Base-by-base conservation (phyloP, 2,888 invertebrate genomes). In the Bugula neritina region DNA sequence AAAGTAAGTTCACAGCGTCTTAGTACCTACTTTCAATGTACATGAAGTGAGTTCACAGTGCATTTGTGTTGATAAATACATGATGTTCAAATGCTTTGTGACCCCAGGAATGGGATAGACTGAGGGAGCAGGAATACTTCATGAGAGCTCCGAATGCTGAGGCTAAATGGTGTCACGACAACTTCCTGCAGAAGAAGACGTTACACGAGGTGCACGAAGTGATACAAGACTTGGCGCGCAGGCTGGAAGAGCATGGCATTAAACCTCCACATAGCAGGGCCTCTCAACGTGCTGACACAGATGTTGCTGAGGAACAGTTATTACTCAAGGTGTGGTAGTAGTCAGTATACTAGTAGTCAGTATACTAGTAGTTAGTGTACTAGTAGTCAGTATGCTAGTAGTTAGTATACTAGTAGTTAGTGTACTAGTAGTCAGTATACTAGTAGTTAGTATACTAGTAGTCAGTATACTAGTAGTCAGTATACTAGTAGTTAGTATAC, bases 171-270 rank as follows among this genome's bases (percentile, higher is more conserved):
- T 70, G 70, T 29, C 52, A 70, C 25, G 52, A 70, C 5, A 34
- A 70, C 25, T 54, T 70, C 54, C 70, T 70, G 23, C 70, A 70
- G 52, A 70, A 70, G 70, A 43, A 70, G n/a, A 88, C 90, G 0
- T 83, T 94, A 71, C 87, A 87, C 3, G 93, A 93, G 80, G 88
- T 63, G 5, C 21, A n/a, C 5, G 63, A 63, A 34, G 63, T 63
- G 3, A 63, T 63, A 5, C 31, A 17, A 31, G 63, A 63, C 63
- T 31, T 63, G 3, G 13, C 63, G 5, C 10, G 5, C 25, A 63
- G 63, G 31, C 63, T 63, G 27, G 63, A 63, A n/a, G 25, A 29
- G n/a, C 63, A 63, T 31, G 31, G 27, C n/a, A 63, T 63, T 13
- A 21, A n/a, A 17, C 27, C 63, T 5, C 29, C 13, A n/a, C 13